These are phyloP conservation scores for Lamellibrachia columna DNA, from an alignment of 2,888 invertebrate species.

Conservation along the genomic window DNA sequence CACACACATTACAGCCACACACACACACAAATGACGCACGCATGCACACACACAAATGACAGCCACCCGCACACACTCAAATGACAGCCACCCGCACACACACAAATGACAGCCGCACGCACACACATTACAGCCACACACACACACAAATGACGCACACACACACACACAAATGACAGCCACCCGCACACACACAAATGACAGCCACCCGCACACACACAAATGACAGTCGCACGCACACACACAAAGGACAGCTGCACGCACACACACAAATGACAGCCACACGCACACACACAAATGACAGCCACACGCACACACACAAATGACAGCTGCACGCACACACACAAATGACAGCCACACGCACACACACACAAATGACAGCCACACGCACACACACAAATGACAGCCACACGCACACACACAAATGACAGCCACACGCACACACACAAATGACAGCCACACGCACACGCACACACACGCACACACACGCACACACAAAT, in stretches of 20 bases:
- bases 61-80: neutral
- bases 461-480: neutral
- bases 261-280: neutral
- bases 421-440: neutral
- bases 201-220: neutral
- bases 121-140: neutral
- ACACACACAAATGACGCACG: neutral
- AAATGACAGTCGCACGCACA: neutral
- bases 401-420: no score
- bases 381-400: no score
- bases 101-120: no score
- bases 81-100: neutral
- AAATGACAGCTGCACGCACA: neutral
- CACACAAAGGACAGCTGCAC: neutral
- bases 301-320: neutral
- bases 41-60: neutral
- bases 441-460: neutral
- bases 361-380: no score
- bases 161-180: neutral
- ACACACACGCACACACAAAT: neutral
- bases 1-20: no score
- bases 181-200: neutral
- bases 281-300: neutral
- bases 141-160: neutral
- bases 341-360: no score